These are phyloP conservation scores for Phania funesta DNA, from an alignment of 2,888 invertebrate species.

Conservation along the genomic window DNA sequence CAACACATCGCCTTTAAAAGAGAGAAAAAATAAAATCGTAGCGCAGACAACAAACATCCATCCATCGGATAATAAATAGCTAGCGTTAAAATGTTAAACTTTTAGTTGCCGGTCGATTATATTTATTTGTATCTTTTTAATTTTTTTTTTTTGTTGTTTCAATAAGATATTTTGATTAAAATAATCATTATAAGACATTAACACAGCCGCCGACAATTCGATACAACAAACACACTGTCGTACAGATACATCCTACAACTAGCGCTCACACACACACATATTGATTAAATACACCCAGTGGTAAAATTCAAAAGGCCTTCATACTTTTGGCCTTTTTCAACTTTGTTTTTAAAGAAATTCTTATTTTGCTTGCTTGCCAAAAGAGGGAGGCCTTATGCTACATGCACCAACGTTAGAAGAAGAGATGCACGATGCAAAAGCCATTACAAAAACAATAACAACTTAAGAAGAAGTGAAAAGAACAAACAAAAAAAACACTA, in stretches of 20 bases:
- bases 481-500: too few species aligned
- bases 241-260: not conserved
- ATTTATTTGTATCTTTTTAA: conserved; percentile 8
- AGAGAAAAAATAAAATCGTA: not conserved
- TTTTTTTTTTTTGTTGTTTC: conserved; percentile 23
- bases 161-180: conserved; percentile 58
- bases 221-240: not conserved
- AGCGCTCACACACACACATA: not conserved
- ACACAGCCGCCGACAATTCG: conserved; percentile 47
- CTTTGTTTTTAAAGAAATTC: too few species aligned
- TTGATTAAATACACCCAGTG: conserved; percentile 11
- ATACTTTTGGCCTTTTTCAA: too few species aligned
- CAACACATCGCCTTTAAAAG: conserved; percentile 6
- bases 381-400: too few species aligned
- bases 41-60: conserved; percentile 40
- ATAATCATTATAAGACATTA: conserved; percentile 59
- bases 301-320: too few species aligned
- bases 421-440: too few species aligned
- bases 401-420: too few species aligned
- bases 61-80: conserved; percentile 49
- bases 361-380: too few species aligned
- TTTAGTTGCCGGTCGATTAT: conserved; percentile 33
- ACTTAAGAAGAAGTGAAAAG: too few species aligned
- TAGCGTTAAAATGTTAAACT: conserved; percentile 42
- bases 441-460: too few species aligned